Percentiles rank a stretch among this genome's conserved stretches.
Evolutionary conservation across 1,140 invertebrate species (phyloP).

Genomic region (Coenobita brevimanus): DNA sequence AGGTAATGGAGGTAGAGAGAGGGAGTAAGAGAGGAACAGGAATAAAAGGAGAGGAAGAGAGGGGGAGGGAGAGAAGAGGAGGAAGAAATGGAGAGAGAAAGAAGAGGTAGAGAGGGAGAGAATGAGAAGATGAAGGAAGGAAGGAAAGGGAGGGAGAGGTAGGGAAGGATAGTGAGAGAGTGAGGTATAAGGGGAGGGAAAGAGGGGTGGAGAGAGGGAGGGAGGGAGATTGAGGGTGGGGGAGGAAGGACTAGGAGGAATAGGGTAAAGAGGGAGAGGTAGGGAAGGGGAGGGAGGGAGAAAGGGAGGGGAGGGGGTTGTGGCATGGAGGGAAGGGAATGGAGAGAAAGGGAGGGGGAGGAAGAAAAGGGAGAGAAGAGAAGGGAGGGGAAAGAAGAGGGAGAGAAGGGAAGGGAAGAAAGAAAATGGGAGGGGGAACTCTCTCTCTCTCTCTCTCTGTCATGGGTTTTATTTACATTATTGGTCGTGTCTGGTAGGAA

Average conservation of each 20-base stretch:
- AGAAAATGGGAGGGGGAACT: no score
- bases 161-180: not conserved
- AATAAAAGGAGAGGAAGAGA: not conserved
- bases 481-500: no score
- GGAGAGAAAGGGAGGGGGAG: no score
- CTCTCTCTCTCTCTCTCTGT: no score
- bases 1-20: no score
- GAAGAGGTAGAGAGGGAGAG: not conserved
- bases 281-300: not conserved
- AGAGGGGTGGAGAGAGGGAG: not conserved
- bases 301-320: no score
- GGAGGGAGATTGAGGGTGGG: not conserved
- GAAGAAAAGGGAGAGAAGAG: no score
- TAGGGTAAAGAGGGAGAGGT: not conserved
- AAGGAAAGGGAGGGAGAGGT: not conserved
- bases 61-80: not conserved
- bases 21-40: not conserved
- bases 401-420: no score
- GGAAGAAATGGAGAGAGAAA: not conserved
- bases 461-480: no score
- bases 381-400: no score
- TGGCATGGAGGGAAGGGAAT: no score
- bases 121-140: not conserved
- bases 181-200: not conserved
- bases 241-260: not conserved